phyloP scores from a whole-genome alignment of 1,140 invertebrate genomes.

The Planococcus citri region DNA sequence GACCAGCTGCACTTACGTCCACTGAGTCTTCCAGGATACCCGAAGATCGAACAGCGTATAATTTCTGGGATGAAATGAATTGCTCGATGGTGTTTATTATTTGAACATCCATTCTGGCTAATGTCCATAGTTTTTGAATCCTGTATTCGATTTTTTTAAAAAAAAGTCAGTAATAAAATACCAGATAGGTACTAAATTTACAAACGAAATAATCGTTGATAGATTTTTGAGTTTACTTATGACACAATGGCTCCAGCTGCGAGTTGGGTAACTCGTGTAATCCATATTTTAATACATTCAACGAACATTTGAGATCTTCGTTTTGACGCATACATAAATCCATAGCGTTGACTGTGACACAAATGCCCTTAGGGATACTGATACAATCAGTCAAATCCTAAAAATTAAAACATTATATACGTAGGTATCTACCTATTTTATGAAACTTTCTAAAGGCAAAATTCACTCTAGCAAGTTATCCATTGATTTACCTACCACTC shows the following conservation, averaged over 20 bases:
- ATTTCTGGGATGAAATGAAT: neutral
- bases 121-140: slow-evolving; percentile 20
- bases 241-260: slow-evolving; percentile 28
- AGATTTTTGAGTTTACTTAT: slow-evolving; percentile 31
- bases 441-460: too few species aligned
- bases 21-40: slow-evolving; percentile 64
- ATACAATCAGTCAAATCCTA: neutral
- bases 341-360: slow-evolving; percentile 3
- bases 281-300: neutral
- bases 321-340: slow-evolving; percentile 8
- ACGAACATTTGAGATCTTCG: slow-evolving; percentile 13
- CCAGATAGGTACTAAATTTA: neutral
- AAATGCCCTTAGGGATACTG: slow-evolving; percentile 11
- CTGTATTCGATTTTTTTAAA: too few species aligned
- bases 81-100: slow-evolving; percentile 14
- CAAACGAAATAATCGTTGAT: slow-evolving; percentile 24
- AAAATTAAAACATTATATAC: neutral
- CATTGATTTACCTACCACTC: too few species aligned
- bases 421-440: too few species aligned
- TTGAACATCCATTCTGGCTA: neutral
- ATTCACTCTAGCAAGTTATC: too few species aligned
- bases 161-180: slow-evolving; percentile 7
- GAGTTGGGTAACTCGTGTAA: neutral
- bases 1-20: slow-evolving; percentile 68
- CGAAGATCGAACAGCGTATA: slow-evolving; percentile 44